Evolutionary conservation across 2,797 vertebrate genomes (phyloP).

Genomic region (Diglossa cyanea): DNA sequence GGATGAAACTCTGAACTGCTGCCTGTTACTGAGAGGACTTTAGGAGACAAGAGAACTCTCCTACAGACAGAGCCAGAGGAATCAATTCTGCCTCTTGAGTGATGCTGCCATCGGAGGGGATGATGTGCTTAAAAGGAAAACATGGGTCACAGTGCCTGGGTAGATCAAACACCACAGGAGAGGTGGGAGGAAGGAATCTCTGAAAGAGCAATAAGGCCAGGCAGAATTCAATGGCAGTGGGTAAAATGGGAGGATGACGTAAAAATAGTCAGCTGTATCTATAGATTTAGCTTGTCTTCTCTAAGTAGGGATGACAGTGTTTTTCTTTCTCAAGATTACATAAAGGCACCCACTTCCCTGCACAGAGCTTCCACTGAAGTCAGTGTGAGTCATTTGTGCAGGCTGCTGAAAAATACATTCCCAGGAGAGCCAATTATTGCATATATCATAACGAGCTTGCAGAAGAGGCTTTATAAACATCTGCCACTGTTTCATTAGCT

Average conservation of each 20-base stretch:
- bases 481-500: constrained; percentile 16
- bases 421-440: constrained; percentile 48
- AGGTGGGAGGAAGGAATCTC: not conserved
- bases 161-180: not conserved
- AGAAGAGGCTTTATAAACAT: constrained; percentile 35
- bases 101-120: not conserved
- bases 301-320: not conserved
- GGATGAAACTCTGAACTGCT: not conserved
- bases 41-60: not conserved
- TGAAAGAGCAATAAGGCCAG: not conserved
- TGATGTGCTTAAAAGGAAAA: not conserved
- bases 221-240: not conserved
- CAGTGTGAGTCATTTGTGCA: not conserved
- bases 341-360: not conserved
- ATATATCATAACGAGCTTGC: not conserved
- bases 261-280: constrained; percentile 4
- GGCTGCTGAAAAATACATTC: not conserved
- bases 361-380: not conserved
- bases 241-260: not conserved
- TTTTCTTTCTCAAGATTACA: not conserved
- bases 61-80: not conserved
- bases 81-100: not conserved
- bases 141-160: not conserved
- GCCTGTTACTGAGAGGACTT: not conserved
- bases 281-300: not conserved